Conservation (phyloP, 2,113 vertebrate species). For the Actenoides lindsayi region DNA sequence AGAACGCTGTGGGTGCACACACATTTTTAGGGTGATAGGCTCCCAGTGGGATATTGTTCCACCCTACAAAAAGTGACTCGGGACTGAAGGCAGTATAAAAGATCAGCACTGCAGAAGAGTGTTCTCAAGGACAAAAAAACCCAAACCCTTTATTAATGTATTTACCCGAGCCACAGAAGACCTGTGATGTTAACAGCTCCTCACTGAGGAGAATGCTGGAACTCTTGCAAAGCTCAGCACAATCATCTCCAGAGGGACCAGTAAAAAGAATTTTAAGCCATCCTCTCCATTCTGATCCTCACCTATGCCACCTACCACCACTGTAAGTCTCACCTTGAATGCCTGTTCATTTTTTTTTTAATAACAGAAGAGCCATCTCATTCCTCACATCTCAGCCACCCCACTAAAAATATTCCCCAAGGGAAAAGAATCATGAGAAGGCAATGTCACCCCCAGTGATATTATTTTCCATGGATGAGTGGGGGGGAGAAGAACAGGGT, state of each 20-base stretch:
- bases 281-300: neutral
- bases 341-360: neutral
- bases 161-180: neutral
- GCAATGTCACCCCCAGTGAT: neutral
- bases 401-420: neutral
- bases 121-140: neutral
- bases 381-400: neutral
- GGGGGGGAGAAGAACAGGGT: neutral
- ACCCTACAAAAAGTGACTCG: neutral
- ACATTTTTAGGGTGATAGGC: neutral
- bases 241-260: neutral
- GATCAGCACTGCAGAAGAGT: neutral
- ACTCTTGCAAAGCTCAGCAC: neutral
- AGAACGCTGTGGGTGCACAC: rapidly evolving
- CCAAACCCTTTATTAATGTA: neutral
- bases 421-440: neutral
- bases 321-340: neutral
- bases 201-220: neutral
- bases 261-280: neutral
- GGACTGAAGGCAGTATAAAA: neutral
- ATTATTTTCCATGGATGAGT: neutral
- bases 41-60: rapidly evolving
- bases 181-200: neutral
- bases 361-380: neutral
- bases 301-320: neutral